Evolutionary conservation across 2,888 invertebrate species (phyloP).

Genomic region (Amphipyra berbera): DNA sequence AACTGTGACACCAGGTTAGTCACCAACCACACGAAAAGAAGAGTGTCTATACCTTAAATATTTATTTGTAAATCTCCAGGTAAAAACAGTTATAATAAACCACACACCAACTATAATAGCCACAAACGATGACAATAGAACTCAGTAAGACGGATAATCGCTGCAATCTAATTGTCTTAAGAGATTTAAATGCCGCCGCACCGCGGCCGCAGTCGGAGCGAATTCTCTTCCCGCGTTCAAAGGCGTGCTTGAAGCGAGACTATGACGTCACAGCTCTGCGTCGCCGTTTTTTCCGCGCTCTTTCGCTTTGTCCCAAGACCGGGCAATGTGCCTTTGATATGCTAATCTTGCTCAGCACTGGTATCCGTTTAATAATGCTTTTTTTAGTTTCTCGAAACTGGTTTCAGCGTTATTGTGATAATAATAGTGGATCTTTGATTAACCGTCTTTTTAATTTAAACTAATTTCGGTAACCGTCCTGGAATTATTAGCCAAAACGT

Average conservation of each 20-base stretch:
- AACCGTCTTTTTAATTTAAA: too few species aligned
- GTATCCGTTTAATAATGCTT: constrained; percentile 13
- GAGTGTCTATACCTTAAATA: too few species aligned
- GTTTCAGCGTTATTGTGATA: too few species aligned
- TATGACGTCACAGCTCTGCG: constrained; percentile 32
- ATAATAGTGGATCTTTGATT: too few species aligned
- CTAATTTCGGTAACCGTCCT: too few species aligned
- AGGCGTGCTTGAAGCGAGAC: constrained; percentile 1
- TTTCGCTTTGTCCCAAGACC: constrained; percentile 31
- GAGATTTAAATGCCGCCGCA: constrained; percentile 12
- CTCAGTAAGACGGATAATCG: neutral
- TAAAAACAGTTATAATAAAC: too few species aligned
- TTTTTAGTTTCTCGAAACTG: neutral
- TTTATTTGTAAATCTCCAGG: too few species aligned
- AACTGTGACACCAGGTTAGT: too few species aligned
- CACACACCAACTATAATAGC: neutral
- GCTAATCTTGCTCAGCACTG: constrained; percentile 41
- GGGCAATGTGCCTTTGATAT: constrained; percentile 49
- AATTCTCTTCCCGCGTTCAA: constrained; percentile 4
- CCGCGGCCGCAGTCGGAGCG: neutral
- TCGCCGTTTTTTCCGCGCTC: constrained; percentile 29
- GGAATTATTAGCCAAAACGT: too few species aligned
- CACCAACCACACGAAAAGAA: too few species aligned
- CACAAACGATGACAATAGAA: constrained; percentile 9
- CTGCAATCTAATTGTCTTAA: constrained; percentile 19